A percentile compares a stretch with the other conserved stretches of the same genome.
phyloP scores from a whole-genome alignment of 1,140 invertebrate genomes.

The Bemisia tabaci region DNA sequence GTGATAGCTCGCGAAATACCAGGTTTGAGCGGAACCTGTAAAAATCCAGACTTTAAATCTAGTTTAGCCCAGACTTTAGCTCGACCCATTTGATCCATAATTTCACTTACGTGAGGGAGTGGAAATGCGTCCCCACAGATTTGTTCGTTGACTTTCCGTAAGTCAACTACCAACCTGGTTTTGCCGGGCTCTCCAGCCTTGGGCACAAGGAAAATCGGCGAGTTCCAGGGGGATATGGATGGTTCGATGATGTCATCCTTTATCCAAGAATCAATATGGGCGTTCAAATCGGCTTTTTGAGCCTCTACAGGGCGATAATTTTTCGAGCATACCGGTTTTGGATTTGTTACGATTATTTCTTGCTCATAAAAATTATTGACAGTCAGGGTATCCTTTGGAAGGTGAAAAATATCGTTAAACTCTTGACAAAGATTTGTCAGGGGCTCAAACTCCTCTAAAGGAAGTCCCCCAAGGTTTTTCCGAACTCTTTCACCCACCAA shows the following conservation, averaged over 20 bases:
- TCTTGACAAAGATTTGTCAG: background rate
- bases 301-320: constrained; percentile 26
- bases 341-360: constrained; percentile 17
- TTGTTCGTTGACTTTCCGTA: constrained; percentile 19
- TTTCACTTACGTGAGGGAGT: constrained; percentile 35
- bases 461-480: no score
- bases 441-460: no score
- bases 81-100: constrained; percentile 30
- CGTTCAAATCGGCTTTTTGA: constrained; percentile 26
- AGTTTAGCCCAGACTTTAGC: constrained; percentile 32
- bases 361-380: constrained; percentile 16
- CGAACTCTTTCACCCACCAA: no score
- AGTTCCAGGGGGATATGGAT: constrained; percentile 13
- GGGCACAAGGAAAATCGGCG: constrained; percentile 9
- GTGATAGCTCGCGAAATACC: background rate
- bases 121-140: constrained; percentile 32
- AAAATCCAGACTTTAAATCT: constrained; percentile 37
- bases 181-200: constrained; percentile 8
- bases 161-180: constrained; percentile 19
- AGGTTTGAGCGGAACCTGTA: constrained; percentile 31
- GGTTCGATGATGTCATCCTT: constrained; percentile 9
- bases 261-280: constrained; percentile 23
- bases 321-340: constrained; percentile 20
- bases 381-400: background rate
- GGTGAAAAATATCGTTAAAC: background rate